Percentiles rank a stretch among this genome's conserved stretches.
Evolutionary conservation across 1,140 invertebrate genomes (phyloP).

Genomic region (Spodoptera litura): DNA sequence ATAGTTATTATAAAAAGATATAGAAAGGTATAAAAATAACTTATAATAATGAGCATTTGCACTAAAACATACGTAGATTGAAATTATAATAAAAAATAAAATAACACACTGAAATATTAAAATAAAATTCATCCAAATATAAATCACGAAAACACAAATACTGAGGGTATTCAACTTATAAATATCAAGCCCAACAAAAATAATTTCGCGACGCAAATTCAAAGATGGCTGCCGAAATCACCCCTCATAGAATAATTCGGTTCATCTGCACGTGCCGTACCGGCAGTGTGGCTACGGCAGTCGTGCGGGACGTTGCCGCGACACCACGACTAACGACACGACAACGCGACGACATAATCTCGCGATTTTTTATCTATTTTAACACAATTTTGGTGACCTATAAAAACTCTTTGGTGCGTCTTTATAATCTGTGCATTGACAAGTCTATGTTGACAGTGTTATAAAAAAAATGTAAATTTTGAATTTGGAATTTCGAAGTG

Average conservation of each 20-base stretch:
- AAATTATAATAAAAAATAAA: no score
- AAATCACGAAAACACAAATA: no score
- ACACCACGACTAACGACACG: conserved; percentile 2
- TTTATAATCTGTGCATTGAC: neutral
- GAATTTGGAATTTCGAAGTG: conserved; percentile 11
- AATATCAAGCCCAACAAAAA: neutral
- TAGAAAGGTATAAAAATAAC: no score
- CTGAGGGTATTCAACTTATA: no score
- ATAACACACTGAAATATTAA: no score
- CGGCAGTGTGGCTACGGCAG: conserved; percentile 29
- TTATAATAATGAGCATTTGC: no score
- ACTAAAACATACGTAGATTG: no score
- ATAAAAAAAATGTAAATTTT: neutral
- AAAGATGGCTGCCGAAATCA: conserved; percentile 43
- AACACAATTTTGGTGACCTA: no score
- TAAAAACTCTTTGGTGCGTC: no score
- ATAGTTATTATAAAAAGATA: no score
- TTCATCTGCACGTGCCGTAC: conserved; percentile 28
- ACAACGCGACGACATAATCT: neutral
- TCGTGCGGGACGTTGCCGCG: conserved; percentile 23
- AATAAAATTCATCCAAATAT: no score
- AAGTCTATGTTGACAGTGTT: no score
- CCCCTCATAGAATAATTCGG: conserved; percentile 36
- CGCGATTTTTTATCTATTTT: neutral
- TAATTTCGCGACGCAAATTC: conserved; percentile 12